Evolutionary conservation across 2,888 invertebrate species (phyloP), one percentile per base, ranked within the genome.

Genomic region (Melanchra persicariae): DNA sequence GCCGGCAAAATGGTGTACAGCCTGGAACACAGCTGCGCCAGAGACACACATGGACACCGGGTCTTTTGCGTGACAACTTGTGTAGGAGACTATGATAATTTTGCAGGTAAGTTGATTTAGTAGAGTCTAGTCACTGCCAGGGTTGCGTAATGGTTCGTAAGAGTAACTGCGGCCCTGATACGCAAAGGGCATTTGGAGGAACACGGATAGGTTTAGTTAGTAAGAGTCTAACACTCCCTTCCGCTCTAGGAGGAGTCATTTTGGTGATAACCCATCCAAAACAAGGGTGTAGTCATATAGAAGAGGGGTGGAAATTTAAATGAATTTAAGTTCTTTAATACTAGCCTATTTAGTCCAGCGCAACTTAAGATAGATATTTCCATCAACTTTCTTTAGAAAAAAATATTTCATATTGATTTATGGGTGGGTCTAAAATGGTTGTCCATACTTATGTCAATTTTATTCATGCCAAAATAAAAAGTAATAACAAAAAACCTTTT

Each of bases 1-100:
- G 70, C 78, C 54, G 52, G 37, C 51, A 70, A 60, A 58, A 72
- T 70, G 58, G 68, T 60, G 63, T 63, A 81, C 52, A 80, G 22
- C 51, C 55, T 30, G n/a, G n/a, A n/a, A 51, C 61, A 71, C 62
- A 37, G 52, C 26, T 19, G 74, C 24, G 60, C 22, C 63, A 47
- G 45, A 30, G 55, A 24, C 63, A 66, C 34, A 55, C 26, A 34
- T 43, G 58, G 45, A 17, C 19, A 6, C 24, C 12, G 7, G n/a
- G n/a, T 22, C 12, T 37, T 40, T 24, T 12, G 12, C 40, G 40
- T 1, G 40, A 19, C n/a, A 40, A 59, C 58, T 75, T 66, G 58
- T 58, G 69, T 8, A 45, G 30, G 19, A 9, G 8, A 34, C 6
- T 68, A 22, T 6, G 34, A 19, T 22, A 5, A 59, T 47, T 47